Conservation (phyloP, 1,140 invertebrate genomes). For the Geopemphigus sp. region DNA sequence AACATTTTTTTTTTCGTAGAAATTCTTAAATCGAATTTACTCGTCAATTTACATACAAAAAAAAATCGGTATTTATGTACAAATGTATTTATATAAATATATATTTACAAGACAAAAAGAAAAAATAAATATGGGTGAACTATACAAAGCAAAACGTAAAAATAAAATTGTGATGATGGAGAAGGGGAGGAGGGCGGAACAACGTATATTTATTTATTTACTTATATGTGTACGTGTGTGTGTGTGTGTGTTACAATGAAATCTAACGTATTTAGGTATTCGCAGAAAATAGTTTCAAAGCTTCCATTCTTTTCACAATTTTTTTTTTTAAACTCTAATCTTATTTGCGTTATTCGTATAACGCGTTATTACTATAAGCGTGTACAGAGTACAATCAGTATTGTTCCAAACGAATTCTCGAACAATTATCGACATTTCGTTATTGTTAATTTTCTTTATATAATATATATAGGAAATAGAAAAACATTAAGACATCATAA, state of each 20-base stretch:
- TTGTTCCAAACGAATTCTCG: slow-evolving; percentile 6
- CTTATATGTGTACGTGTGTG: no score
- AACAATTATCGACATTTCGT: slow-evolving; percentile 11
- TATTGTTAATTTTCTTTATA: neutral
- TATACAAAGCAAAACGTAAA: slow-evolving; percentile 47
- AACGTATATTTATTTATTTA: no score
- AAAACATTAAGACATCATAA: slow-evolving; percentile 41
- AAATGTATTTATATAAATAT: slow-evolving; percentile 45
- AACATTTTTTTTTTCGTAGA: slow-evolving; percentile 31
- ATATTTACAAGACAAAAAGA: slow-evolving; percentile 42
- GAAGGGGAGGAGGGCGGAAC: no score
- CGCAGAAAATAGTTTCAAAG: slow-evolving; percentile 14
- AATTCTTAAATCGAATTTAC: slow-evolving; percentile 42
- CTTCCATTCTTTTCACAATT: slow-evolving; percentile 27
- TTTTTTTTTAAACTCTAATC: neutral
- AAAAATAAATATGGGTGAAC: slow-evolving; percentile 41
- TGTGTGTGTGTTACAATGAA: slow-evolving; percentile 38
- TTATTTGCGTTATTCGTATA: slow-evolving; percentile 8
- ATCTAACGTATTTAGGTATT: slow-evolving; percentile 28
- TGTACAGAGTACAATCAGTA: slow-evolving; percentile 36
- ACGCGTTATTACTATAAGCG: neutral
- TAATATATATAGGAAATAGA: slow-evolving; percentile 22
- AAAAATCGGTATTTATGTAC: slow-evolving; percentile 23
- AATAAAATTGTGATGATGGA: slow-evolving; percentile 43
- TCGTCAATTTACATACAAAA: slow-evolving; percentile 46